Percentiles rank a stretch among this genome's conserved stretches.
These are phyloP conservation scores for Cervus canadensis DNA, from an alignment of 2,113 vertebrate species.

Conservation along the genomic window DNA sequence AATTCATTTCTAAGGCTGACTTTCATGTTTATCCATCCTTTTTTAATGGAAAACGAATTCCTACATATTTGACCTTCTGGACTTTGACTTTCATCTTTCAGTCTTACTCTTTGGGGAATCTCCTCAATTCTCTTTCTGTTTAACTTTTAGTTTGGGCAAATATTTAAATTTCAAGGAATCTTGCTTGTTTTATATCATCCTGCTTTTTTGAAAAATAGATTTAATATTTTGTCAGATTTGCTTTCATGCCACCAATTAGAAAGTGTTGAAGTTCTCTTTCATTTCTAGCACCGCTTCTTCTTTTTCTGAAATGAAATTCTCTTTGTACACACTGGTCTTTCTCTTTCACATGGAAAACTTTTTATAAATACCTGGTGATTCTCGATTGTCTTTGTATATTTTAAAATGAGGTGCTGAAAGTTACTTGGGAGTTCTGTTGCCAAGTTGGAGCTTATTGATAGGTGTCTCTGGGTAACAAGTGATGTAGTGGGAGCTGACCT, in stretches of 20 bases:
- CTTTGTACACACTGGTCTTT: not conserved
- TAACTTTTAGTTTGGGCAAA: not conserved
- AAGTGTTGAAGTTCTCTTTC: not conserved
- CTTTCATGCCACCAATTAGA: not conserved
- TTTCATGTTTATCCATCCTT: not conserved
- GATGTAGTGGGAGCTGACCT: not conserved
- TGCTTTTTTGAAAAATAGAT: not conserved
- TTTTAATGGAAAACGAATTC: not conserved
- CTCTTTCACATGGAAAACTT: not conserved
- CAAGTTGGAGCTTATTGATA: not conserved
- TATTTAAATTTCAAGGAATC: not conserved
- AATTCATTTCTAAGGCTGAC: not conserved
- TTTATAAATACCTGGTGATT: not conserved
- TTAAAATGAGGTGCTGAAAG: not conserved
- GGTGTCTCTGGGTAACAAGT: not conserved
- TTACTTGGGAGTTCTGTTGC: not conserved
- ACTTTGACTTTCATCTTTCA: not conserved
- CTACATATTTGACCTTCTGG: not conserved
- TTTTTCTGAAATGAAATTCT: not conserved
- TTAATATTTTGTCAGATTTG: not conserved
- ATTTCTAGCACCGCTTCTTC: not conserved
- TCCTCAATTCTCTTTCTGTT: not conserved
- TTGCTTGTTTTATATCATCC: not conserved
- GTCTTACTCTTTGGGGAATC: not conserved
- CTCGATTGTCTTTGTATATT: not conserved